phyloP scores from a whole-genome alignment of 2,797 vertebrate species.

The Enteromius argenteus region DNA sequence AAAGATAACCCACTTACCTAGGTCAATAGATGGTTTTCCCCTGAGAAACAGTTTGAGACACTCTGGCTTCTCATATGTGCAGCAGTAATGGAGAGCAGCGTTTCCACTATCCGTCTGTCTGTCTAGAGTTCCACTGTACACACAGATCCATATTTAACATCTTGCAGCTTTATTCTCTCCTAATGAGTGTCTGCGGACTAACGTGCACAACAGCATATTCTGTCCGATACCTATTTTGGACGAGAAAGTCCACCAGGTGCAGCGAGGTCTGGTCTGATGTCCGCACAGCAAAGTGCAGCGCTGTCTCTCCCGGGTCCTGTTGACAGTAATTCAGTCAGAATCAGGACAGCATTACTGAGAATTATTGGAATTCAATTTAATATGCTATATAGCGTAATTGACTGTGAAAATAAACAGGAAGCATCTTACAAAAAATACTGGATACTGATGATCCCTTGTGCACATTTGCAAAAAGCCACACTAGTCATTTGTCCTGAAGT shows the following conservation, averaged over 20 bases:
- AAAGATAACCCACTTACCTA: conserved; percentile 75
- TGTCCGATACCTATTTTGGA: conserved; percentile 86
- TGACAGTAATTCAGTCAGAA: neutral
- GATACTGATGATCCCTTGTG: neutral
- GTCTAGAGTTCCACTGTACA: conserved; percentile 84
- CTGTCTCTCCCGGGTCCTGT: conserved; percentile 89
- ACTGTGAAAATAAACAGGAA: conserved; percentile 2
- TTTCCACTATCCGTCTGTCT: conserved; percentile 87
- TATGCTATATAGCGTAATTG: neutral
- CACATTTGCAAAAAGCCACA: neutral
- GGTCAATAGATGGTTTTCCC: conserved; percentile 86
- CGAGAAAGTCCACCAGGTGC: conserved; percentile 90
- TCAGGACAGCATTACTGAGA: neutral
- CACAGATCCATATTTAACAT: conserved; percentile 34
- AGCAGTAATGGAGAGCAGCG: conserved; percentile 88
- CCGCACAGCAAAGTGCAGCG: conserved; percentile 87
- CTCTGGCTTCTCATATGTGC: conserved; percentile 85
- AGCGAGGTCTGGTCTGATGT: conserved; percentile 89
- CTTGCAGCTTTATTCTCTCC: neutral
- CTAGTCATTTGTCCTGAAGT: neutral
- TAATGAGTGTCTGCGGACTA: neutral
- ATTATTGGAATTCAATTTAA: neutral
- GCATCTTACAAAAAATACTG: neutral
- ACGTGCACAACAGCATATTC: neutral
- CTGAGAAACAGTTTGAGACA: conserved; percentile 89